Base-by-base conservation (phyloP, 2,797 vertebrate species). In the Sebastes diploproa region DNA sequence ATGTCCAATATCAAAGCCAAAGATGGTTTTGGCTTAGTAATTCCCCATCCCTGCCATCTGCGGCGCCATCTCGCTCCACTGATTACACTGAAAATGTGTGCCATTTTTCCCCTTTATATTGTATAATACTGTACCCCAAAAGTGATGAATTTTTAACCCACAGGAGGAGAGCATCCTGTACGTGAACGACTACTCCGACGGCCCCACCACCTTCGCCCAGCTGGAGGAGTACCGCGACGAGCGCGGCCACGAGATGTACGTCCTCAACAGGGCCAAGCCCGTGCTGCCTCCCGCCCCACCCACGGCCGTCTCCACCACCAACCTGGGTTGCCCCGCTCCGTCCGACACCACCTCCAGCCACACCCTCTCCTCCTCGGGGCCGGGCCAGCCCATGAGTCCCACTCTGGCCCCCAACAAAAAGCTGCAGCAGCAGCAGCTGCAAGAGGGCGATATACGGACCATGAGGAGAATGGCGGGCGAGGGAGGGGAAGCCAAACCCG, bases 141-240 rank as follows among this genome's bases (percentile, higher is more conserved):
- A 63, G 50, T 78, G 32, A 76, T 78, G 5, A 29, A 25, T 61
- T 76, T 63, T 71, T 38, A 13, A 22, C 59, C 25, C 32, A 63
- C 91, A 94, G 52, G 96, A 97, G 55, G 97, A 97, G 86, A 97
- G 96, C 88, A 95, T 97, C 83, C 93, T 97, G 6, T 98, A 98
- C 5, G 96, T 97, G 80, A 97, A 97, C 7, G 97, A 98, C 93
- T 98, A 97, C 87, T 97, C 97, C 0, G 97, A 98, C 1, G 97
- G 97, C 9, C 97, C 97, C 56, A 97, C 96, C 78, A 97, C 96
- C 34, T 98, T 97, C 0, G 97, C 97, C 59, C 97, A 98, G 92
- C 93, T 98, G 69, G 97, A 97, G 80, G 97, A 98, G 82, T 97
- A 97, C 84, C 95, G 97, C 0, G 97, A 96, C 2, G 97, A 97